Conservation (phyloP, 2,113 vertebrate genomes). For the Cyphomyrus plagiostoma region DNA sequence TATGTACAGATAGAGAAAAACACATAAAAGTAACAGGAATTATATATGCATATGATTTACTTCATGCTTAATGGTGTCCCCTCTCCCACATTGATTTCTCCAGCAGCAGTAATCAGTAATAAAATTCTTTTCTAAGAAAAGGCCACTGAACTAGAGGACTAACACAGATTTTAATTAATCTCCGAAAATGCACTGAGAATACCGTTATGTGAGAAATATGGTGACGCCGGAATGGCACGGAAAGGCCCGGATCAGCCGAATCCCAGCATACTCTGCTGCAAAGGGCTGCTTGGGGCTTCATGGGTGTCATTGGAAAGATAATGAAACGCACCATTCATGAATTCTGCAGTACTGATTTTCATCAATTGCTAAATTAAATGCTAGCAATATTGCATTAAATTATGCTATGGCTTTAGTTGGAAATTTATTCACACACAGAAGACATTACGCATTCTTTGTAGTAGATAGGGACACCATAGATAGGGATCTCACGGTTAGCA, state of each 20-base stretch:
- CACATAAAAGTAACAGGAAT: background rate
- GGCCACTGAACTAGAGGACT: background rate
- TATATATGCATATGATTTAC: background rate
- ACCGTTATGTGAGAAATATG: background rate
- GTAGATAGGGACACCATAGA: background rate
- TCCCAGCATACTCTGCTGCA: background rate
- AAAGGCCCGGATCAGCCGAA: background rate
- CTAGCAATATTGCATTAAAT: background rate
- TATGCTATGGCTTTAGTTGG: background rate
- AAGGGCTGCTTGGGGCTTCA: background rate
- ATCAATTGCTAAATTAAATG: background rate
- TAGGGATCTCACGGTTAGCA: background rate
- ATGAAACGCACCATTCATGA: background rate
- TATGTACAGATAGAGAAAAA: background rate
- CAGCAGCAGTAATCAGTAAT: background rate
- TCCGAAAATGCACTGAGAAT: background rate
- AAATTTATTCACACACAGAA: background rate
- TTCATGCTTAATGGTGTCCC: background rate
- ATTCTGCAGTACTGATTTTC: background rate
- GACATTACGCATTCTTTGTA: background rate
- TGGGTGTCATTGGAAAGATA: background rate
- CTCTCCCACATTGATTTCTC: background rate
- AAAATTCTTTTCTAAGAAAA: background rate
- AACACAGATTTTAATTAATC: constrained; percentile 7
- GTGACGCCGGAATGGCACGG: background rate